Conservation (phyloP, 2,113 vertebrate species). For the Planiliza haematocheilus region DNA sequence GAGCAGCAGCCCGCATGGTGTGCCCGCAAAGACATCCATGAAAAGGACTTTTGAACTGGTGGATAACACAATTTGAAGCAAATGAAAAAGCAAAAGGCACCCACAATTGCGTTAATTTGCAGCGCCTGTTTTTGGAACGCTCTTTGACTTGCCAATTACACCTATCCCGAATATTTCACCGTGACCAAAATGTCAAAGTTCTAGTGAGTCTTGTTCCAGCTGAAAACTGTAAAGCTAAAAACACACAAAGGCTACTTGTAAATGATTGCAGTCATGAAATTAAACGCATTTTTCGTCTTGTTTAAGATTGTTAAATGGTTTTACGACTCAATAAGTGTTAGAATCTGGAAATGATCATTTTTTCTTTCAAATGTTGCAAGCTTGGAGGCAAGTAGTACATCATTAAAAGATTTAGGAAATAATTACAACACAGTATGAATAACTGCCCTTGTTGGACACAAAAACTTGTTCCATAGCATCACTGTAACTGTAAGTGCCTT, state of each 20-base stretch:
- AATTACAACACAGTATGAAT: slow-evolving; percentile 51
- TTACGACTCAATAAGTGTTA: slow-evolving; percentile 43
- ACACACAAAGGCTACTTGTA: slow-evolving; percentile 40
- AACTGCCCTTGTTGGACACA: slow-evolving; percentile 19
- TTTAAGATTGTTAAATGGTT: slow-evolving; percentile 40
- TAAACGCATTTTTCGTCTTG: slow-evolving; percentile 37
- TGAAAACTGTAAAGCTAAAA: slow-evolving; percentile 12
- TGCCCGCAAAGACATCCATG: slow-evolving; percentile 30
- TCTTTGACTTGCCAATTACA: not conserved
- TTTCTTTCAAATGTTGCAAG: not conserved
- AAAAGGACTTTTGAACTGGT: not conserved
- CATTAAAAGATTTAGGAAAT: slow-evolving; percentile 53
- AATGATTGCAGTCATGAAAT: slow-evolving; percentile 15
- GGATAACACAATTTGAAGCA: not conserved
- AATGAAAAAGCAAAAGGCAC: slow-evolving; percentile 9
- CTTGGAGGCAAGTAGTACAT: slow-evolving; percentile 12
- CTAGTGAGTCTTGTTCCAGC: slow-evolving; percentile 21
- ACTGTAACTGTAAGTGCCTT: slow-evolving; percentile 39
- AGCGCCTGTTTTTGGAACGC: not conserved
- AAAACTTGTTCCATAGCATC: slow-evolving; percentile 54
- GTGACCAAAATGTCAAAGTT: too few relatives aligned
- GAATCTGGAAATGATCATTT: slow-evolving; percentile 49
- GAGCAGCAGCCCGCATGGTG: slow-evolving; percentile 6
- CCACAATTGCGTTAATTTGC: not conserved
- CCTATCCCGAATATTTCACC: slow-evolving; percentile 17